Evolutionary conservation across 64 coral and sea anemone species (phyloP).

Genomic region (Porites australiensis): DNA sequence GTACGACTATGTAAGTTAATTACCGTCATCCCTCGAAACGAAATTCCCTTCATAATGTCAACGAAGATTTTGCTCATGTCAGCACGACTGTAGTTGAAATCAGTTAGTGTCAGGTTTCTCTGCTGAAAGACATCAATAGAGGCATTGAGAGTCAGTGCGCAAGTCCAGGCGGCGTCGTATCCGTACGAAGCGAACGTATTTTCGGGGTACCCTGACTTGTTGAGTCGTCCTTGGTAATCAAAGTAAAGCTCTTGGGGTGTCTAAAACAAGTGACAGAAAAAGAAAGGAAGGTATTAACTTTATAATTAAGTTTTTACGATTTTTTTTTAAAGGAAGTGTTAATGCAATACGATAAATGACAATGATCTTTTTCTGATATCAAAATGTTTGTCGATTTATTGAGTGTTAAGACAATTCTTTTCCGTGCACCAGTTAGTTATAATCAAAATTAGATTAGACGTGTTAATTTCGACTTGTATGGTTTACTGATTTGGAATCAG

Average conservation of each 20-base stretch:
- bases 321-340: too few species aligned
- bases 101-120: slow-evolving; percentile 26
- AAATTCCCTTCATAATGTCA: slow-evolving; percentile 56
- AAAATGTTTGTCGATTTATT: too few species aligned
- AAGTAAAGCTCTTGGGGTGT: slow-evolving; percentile 52
- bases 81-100: slow-evolving; percentile 68
- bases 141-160: slow-evolving; percentile 64
- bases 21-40: slow-evolving; percentile 82
- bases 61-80: slow-evolving; percentile 69
- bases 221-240: slow-evolving; percentile 41
- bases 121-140: slow-evolving; percentile 42
- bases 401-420: too few species aligned
- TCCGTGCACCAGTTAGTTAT: too few species aligned
- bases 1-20: background rate
- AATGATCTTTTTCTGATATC: too few species aligned
- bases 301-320: too few species aligned
- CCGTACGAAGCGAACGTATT: slow-evolving; percentile 76
- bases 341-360: too few species aligned
- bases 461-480: too few species aligned
- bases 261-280: slow-evolving; percentile 1
- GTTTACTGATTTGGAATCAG: too few species aligned
- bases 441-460: too few species aligned
- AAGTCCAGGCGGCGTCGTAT: slow-evolving; percentile 84
- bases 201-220: slow-evolving; percentile 24
- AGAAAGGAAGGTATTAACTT: too few species aligned